Evolutionary conservation across 2,888 invertebrate species (phyloP).

Genomic region (Rhingia campestris): DNA sequence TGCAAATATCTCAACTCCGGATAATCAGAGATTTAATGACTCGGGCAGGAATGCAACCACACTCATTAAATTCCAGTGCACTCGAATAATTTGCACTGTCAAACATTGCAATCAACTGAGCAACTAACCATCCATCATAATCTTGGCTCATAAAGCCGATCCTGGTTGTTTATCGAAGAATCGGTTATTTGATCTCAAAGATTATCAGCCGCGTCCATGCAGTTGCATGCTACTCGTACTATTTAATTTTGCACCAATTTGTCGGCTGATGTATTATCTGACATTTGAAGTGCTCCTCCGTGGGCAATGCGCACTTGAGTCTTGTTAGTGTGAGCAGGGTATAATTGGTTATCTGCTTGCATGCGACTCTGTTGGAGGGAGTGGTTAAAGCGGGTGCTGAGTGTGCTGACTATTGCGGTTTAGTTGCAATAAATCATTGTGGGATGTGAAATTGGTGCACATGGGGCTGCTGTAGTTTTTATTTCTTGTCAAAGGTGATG

Average conservation of each 20-base stretch:
- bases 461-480: background rate
- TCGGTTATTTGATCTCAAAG: background rate
- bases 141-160: background rate
- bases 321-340: background rate
- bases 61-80: slow-evolving; percentile 4
- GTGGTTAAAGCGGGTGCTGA: background rate
- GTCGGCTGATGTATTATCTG: background rate
- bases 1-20: no score
- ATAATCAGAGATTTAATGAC: slow-evolving; percentile 8
- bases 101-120: background rate
- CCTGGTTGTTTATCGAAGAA: background rate
- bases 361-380: background rate
- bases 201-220: background rate
- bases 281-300: slow-evolving; percentile 15
- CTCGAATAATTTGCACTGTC: slow-evolving; percentile 6
- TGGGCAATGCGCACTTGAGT: background rate
- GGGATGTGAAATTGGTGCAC: slow-evolving; percentile 8
- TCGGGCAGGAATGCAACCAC: slow-evolving; percentile 8
- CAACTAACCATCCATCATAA: background rate
- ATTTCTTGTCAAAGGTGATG: background rate
- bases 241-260: background rate
- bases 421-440: slow-evolving; percentile 24
- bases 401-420: background rate
- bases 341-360: background rate
- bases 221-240: background rate